These are phyloP conservation scores for Sebastes schlegelii DNA, from an alignment of 2,113 vertebrate genomes.

Conservation along the genomic window DNA sequence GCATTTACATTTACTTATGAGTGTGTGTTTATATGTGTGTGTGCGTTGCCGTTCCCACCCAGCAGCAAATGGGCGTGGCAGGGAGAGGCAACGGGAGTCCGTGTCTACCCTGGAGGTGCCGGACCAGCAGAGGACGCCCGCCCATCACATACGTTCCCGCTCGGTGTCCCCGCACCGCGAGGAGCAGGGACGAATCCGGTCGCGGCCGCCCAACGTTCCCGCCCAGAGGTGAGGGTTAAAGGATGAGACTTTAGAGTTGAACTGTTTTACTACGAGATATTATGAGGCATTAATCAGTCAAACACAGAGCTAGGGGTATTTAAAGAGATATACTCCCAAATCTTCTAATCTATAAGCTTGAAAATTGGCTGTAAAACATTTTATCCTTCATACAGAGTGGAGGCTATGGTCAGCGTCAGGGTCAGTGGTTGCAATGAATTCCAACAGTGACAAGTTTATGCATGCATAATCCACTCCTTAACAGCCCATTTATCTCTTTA, in stretches of 20 bases:
- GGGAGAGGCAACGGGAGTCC: slow-evolving; percentile 79
- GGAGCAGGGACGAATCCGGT: slow-evolving; percentile 92
- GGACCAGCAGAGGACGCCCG: slow-evolving; percentile 88
- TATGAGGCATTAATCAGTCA: not conserved
- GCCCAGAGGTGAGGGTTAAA: slow-evolving; percentile 91
- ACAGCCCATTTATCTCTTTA: not conserved
- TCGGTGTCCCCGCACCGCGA: slow-evolving; percentile 96
- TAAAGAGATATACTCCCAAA: not conserved
- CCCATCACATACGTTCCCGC: slow-evolving; percentile 93
- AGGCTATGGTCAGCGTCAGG: not conserved
- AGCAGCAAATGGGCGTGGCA: slow-evolving; percentile 73
- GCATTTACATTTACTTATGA: not conserved
- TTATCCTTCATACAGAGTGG: not conserved
- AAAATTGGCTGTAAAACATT: not conserved
- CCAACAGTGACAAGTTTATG: not conserved
- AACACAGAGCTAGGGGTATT: not conserved
- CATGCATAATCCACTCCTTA: not conserved
- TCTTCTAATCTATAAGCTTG: not conserved
- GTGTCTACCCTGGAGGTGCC: slow-evolving; percentile 93
- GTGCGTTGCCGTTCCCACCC: slow-evolving; percentile 5
- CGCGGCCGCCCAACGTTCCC: slow-evolving; percentile 94
- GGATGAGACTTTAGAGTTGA: too few species aligned
- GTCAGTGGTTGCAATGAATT: not conserved
- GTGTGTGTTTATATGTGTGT: slow-evolving; percentile 9
- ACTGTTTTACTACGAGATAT: too few species aligned